Base-by-base conservation (phyloP, 2,113 vertebrate genomes). In the Athene cunicularia region DNA sequence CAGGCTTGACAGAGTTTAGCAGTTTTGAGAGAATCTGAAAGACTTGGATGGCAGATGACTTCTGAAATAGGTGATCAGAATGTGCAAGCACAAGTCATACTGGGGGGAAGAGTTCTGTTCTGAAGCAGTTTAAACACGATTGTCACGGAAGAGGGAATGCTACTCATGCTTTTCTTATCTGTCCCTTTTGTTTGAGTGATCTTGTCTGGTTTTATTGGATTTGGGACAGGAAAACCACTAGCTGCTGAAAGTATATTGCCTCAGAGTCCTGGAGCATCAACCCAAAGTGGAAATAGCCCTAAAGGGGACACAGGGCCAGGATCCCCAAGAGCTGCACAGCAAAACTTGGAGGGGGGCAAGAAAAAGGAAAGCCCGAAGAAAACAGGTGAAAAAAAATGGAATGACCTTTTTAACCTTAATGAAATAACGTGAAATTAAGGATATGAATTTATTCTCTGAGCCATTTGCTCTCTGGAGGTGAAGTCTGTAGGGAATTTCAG, bases 141-240 rank as follows among this genome's bases (percentile, higher is more conserved):
- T 81, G 7, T 30, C 9, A 4, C 30, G 12, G 52, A 72, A 35
- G 6, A 55, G 17, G 35, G 21, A 50, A 30, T 55, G 62, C 24
- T 74, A 0, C 12, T 37, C 5, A 3, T 53, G 22, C 3, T 82
- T 71, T 83, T 80, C 33, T 59, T 49, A 14, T 24, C 17, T 66
- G 3, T 45, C 22, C 6, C 7, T 82, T 60, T 37, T 58, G 23
- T 30, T 1, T 91, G 81, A 86, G 41, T 87, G 50, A 30, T 68
- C 39, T 81, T 83, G 27, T 90, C 33, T 91, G 37, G 33, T 72
- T 59, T 67, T 43, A 10, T 59, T 92, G 60, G 53, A n/a, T 84
- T 70, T 96, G 90, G 94, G 76, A 84, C 88, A 98, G 98, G 95
- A 90, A 97, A 90, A 53, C 55, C 15, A 26, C 50, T 11, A 20